These are phyloP conservation scores for Climacteris rufus DNA, from an alignment of 2,113 vertebrate genomes.

Conservation along the genomic window DNA sequence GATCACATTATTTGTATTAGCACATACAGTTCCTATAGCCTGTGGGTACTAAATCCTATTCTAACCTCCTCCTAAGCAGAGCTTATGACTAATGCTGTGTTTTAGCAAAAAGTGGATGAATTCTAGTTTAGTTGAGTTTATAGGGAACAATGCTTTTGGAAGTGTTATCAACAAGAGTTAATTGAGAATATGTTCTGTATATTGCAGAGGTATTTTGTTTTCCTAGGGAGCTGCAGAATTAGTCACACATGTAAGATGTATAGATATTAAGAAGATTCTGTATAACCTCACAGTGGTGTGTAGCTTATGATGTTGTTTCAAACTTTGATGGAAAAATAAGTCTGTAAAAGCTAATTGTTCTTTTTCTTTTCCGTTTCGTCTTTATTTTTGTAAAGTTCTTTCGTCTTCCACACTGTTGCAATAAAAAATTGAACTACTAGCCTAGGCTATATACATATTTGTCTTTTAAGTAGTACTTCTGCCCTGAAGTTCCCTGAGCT, in stretches of 20 bases:
- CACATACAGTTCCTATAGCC: neutral
- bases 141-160: neutral
- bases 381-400: neutral
- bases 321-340: neutral
- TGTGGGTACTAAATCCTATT: neutral
- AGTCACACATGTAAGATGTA: neutral
- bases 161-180: neutral
- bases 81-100: neutral
- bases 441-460: neutral
- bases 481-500: neutral
- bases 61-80: neutral
- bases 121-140: neutral
- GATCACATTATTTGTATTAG: neutral
- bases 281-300: neutral
- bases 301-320: neutral
- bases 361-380: neutral
- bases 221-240: neutral
- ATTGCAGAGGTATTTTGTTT: neutral
- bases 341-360: neutral
- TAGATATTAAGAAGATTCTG: neutral
- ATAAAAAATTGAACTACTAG: neutral
- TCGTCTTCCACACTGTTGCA: neutral
- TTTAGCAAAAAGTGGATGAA: neutral
- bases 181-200: neutral
- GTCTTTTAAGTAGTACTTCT: neutral